These are phyloP conservation scores for Phengaris arion DNA, from an alignment of 2,888 invertebrate species.

Conservation along the genomic window DNA sequence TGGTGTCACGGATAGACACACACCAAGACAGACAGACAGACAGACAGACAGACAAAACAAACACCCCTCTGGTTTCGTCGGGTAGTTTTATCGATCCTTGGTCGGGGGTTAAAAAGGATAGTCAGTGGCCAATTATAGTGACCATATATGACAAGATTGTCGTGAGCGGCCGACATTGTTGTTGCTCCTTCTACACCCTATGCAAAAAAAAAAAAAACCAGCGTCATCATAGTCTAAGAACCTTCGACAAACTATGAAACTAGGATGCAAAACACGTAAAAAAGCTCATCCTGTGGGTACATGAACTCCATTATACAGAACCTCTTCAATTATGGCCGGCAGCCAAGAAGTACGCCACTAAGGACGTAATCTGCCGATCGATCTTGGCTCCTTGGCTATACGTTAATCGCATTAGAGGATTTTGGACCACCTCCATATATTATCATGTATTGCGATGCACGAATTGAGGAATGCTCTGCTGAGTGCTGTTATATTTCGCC, in stretches of 20 bases:
- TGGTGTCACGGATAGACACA: too few relatives aligned
- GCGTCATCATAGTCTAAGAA: constrained; percentile 7
- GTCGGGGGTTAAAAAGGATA: background rate
- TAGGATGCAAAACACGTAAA: background rate
- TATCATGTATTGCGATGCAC: constrained; percentile 2
- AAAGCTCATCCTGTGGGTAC: background rate
- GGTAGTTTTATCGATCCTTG: too few relatives aligned
- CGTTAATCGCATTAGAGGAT: constrained; percentile 27
- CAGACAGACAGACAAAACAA: too few relatives aligned
- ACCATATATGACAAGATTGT: background rate
- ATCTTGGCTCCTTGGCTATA: constrained; percentile 34
- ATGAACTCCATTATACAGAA: constrained; percentile 25
- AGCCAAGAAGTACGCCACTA: constrained; percentile 37
- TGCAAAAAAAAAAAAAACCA: too few relatives aligned
- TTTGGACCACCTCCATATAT: constrained; percentile 23
- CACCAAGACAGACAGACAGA: too few relatives aligned
- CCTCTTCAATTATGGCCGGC: constrained; percentile 37
- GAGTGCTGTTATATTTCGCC: background rate
- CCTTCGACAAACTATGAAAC: background rate
- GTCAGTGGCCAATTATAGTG: background rate
- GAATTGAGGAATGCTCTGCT: background rate
- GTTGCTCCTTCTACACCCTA: background rate
- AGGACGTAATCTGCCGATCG: constrained; percentile 37
- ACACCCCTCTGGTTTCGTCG: too few relatives aligned
- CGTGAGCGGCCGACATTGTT: background rate